These are phyloP conservation scores for Arge pagana DNA, from an alignment of 2,888 invertebrate species.

Conservation along the genomic window DNA sequence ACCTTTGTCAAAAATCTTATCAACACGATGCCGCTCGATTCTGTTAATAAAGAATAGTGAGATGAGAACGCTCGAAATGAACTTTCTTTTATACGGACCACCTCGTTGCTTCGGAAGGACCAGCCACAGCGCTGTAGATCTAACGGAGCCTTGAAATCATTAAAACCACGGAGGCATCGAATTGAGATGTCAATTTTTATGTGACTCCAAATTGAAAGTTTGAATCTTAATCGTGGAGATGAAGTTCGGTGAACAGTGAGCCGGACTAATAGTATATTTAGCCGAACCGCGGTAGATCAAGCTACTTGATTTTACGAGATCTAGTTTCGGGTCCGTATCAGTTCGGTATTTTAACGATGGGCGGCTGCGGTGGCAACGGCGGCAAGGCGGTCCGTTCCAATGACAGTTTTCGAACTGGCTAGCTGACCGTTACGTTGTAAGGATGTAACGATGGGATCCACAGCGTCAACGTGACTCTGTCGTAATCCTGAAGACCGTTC, in stretches of 20 bases:
- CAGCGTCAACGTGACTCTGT: slow-evolving; percentile 27
- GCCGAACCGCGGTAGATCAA: slow-evolving; percentile 17
- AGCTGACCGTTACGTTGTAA: too few species aligned
- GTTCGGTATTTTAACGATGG: slow-evolving; percentile 54
- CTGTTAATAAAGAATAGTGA: too few species aligned
- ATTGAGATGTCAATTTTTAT: slow-evolving; percentile 10
- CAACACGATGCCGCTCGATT: too few species aligned
- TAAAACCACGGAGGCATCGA: slow-evolving; percentile 1
- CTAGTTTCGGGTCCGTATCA: slow-evolving; percentile 41
- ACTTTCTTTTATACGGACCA: too few species aligned
- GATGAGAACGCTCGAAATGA: too few species aligned
- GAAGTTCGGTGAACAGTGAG: slow-evolving; percentile 6
- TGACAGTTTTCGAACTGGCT: slow-evolving; percentile 43
- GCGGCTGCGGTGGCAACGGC: slow-evolving; percentile 36
- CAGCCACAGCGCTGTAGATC: too few species aligned
- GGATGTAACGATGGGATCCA: slow-evolving; percentile 30
- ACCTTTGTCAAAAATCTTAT: too few species aligned
- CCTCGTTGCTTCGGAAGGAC: too few species aligned
- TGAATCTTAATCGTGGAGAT: slow-evolving; percentile 8
- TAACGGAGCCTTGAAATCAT: too few species aligned
- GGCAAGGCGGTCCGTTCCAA: slow-evolving; percentile 45
- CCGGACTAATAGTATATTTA: slow-evolving; percentile 23
- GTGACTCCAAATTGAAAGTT: slow-evolving; percentile 13
- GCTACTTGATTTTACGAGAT: slow-evolving; percentile 24
- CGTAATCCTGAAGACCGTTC: too few species aligned